Evolutionary conservation across 2,113 vertebrate species (phyloP), one percentile per base, ranked within the genome.

Genomic region (Brachypteracias leptosomus): DNA sequence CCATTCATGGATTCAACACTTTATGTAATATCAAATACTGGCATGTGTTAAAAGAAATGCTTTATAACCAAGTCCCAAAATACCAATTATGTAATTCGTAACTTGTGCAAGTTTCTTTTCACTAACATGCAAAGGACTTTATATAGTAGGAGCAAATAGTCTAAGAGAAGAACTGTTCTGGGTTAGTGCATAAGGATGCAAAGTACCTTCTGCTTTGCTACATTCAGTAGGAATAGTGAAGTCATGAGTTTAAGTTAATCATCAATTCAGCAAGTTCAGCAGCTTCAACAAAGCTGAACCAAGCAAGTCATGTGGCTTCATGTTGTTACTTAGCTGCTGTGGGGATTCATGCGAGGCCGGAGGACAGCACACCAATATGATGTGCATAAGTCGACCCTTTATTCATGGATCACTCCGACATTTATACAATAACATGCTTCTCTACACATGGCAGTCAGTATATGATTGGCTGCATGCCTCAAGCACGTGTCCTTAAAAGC

Each of bases 1-100:
- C 52, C 68, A 94, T 78, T 63, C 46, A 42, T 47, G 57, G 59
- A 76, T 93, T 92, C 90, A 88, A 46, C 93, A 83, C 72, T 88
- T 83, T 44, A 47, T 90, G 65, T 78, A 82, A 42, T 89, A 91
- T 58, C 55, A 81, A 95, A 81, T 49, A 61, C 72, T 92, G 85
- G 61, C 38, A 0, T 51, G 16, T 62, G 66, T 86, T 84, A 80
- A 84, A 93, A 94, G 67, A 94, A 93, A 68, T 47, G 59, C 36
- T 92, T 96, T 49, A 44, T 85, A 93, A 90, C 70, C 51, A 76
- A 85, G 62, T 38, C 38, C 52, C 46, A 77, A 77, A 95, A 62
- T 77, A 71, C 49, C 67, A 65, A 51, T 58, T 77, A 85, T 13
- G n/a, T 49, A 38, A 68, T 82, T 75, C 29, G 85, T 73, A 80